Base-by-base conservation (phyloP, 2,113 vertebrate species). In the Brachyistius frenatus region DNA sequence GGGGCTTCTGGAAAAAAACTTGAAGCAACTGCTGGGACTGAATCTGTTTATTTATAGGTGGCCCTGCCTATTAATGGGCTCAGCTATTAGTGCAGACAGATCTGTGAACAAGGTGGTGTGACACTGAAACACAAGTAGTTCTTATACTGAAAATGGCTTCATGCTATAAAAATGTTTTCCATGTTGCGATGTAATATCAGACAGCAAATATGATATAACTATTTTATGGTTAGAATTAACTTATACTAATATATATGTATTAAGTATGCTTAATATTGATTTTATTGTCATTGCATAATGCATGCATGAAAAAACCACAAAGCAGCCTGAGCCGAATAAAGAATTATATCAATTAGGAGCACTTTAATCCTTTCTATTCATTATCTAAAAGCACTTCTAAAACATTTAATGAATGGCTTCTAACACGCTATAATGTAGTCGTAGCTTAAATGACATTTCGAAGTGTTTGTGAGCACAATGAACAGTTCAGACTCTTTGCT, bases 21-120 rank as follows among this genome's bases (percentile, higher is more conserved):
- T 71, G 7, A 78, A 77, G 75, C 67, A 71, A 90, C 68, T 78
- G 81, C 84, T 58, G 57, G 71, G 53, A 76, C 44, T 83, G 66
- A 82, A 68, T 82, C n/a, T 81, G 86, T 84, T 91, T 90, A 88
- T 91, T 92, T 91, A 85, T 91, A 90, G 88, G 55, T 32, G 11
- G 54, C 32, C 2, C 53, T 76, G 81, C n/a, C 84, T 86, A 86
- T 89, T 89, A 89, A 88, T 86, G 84, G 84, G 57, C 64, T 80
- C 3, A 30, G 78, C 67, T 73, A 77, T 86, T 73, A 84, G 69
- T 73, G 75, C 46, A 57, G 81, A 61, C 33, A 53, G 76, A 87
- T 86, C 78, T 85, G 66, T 74, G 79, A 86, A 72, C 72, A 76
- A 75, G 71, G 73, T 56, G 62, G 73, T 70, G 70, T 16, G 74